These are phyloP conservation scores for Channallabes apus DNA, from an alignment of 2,797 vertebrate species.

Conservation along the genomic window DNA sequence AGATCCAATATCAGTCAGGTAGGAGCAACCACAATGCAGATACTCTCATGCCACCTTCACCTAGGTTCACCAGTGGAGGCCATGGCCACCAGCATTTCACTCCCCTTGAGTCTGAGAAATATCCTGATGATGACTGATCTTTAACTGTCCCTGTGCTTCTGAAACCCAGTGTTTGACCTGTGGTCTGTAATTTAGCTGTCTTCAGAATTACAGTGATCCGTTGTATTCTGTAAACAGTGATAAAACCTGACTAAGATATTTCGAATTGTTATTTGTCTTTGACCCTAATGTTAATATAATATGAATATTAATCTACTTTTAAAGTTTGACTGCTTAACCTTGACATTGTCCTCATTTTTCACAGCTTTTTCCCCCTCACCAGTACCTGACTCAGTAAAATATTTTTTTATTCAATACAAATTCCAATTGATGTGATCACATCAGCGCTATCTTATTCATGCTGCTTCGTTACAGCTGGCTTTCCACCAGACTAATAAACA, in stretches of 20 bases:
- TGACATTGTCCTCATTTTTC: background rate
- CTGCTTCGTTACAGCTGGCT: slow-evolving; percentile 11
- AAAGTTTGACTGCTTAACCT: background rate
- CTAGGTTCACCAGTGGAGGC: no score
- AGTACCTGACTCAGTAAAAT: background rate
- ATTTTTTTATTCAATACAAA: background rate
- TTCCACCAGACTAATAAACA: background rate
- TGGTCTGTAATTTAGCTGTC: background rate
- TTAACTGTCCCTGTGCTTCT: background rate
- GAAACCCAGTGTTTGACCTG: background rate
- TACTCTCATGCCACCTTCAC: no score
- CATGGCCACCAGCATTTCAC: background rate
- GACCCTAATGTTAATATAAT: background rate
- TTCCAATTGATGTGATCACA: background rate
- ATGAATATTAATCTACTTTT: background rate
- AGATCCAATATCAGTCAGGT: no score
- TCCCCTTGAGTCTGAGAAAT: background rate
- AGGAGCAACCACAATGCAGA: no score
- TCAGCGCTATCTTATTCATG: slow-evolving; percentile 35
- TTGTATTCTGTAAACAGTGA: background rate
- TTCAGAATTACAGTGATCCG: background rate
- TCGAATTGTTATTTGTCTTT: background rate
- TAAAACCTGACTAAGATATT: background rate
- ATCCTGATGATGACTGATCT: background rate
- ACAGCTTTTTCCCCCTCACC: no score